phyloP scores from a whole-genome alignment of 1,140 invertebrate genomes.

The Formica exsecta region DNA sequence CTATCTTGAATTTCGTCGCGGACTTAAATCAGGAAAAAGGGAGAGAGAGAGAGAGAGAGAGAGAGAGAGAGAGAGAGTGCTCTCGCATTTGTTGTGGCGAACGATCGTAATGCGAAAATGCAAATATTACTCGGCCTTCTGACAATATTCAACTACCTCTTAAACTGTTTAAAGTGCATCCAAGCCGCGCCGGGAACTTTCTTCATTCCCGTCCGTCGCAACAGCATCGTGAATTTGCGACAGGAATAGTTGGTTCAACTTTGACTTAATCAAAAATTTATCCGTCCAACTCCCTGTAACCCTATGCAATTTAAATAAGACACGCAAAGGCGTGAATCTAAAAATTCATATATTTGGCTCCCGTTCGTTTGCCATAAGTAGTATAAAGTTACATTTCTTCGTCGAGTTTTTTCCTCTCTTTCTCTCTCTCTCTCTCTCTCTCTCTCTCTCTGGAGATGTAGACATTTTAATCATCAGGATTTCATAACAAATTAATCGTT shows the following conservation, averaged over 20 bases:
- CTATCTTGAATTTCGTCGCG: no score
- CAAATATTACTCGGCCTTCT: not conserved
- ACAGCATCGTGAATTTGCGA: slow-evolving; percentile 24
- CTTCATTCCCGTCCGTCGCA: slow-evolving; percentile 40
- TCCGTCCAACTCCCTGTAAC: slow-evolving; percentile 45
- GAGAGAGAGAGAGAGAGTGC: not conserved
- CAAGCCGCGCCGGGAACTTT: slow-evolving; percentile 23
- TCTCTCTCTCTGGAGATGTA: no score
- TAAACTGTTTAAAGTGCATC: slow-evolving; percentile 51
- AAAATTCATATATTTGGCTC: slow-evolving; percentile 30
- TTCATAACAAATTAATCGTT: not conserved
- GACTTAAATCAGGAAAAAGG: no score
- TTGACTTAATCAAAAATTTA: slow-evolving; percentile 65
- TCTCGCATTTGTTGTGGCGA: not conserved
- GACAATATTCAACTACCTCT: not conserved
- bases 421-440: no score
- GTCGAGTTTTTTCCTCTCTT: not conserved
- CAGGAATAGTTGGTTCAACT: slow-evolving; percentile 42
- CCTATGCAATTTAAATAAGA: slow-evolving; percentile 62
- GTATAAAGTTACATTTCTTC: not conserved
- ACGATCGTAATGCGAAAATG: slow-evolving; percentile 26
- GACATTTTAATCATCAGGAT: not conserved
- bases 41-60: not conserved
- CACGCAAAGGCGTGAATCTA: slow-evolving; percentile 39
- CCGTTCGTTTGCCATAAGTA: not conserved